A percentile compares a stretch with the other conserved stretches of the same genome.
Evolutionary conservation across 2,888 invertebrate genomes (phyloP).

Genomic region (Aspidiotus rigidus): DNA sequence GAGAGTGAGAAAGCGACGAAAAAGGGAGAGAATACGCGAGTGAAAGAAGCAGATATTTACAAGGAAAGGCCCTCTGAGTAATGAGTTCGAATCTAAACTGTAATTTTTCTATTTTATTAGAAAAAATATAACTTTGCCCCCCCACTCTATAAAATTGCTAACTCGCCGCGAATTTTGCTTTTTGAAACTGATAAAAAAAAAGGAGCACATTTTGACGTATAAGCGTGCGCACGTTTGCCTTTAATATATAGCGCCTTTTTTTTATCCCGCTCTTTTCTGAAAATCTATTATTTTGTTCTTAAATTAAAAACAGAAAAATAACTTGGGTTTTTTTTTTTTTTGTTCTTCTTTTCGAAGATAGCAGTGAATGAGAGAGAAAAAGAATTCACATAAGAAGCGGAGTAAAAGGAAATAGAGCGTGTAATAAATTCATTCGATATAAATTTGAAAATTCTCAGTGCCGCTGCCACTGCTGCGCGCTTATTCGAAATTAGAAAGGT

Average conservation of each 20-base stretch:
- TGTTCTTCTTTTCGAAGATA: too few relatives aligned
- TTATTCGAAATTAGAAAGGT: not conserved
- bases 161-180: not conserved
- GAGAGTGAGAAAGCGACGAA: not conserved
- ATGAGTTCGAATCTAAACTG: constrained; percentile 30
- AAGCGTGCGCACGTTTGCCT: not conserved
- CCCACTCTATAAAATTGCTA: not conserved
- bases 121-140: constrained; percentile 27
- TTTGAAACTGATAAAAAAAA: too few relatives aligned
- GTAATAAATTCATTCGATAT: not conserved
- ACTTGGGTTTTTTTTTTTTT: not conserved
- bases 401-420: not conserved
- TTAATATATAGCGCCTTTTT: not conserved
- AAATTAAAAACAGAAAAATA: not conserved
- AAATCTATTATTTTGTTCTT: constrained; percentile 4
- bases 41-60: not conserved
- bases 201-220: too few relatives aligned
- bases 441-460: not conserved
- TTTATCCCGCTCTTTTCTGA: not conserved
- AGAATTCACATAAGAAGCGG: not conserved
- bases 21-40: not conserved
- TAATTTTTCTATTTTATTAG: constrained; percentile 33
- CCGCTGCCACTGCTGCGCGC: not conserved
- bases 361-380: too few relatives aligned
- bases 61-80: constrained; percentile 18